phyloP scores from a whole-genome alignment of 2,797 vertebrate species.

The Periparus ater region DNA sequence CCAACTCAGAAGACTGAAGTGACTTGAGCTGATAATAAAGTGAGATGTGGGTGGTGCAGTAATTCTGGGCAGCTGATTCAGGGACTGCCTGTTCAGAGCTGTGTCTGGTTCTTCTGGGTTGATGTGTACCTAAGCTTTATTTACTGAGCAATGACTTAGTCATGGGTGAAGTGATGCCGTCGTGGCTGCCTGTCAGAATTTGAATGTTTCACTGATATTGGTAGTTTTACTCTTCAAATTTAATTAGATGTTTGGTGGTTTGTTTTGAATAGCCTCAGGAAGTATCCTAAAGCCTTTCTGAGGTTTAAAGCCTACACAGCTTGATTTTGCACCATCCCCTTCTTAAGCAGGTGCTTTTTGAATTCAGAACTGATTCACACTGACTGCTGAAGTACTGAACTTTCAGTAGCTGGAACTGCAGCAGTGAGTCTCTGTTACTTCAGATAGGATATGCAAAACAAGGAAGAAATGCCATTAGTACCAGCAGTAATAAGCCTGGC shows the following conservation, averaged over 20 bases:
- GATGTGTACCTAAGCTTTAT: background rate
- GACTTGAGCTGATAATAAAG: background rate
- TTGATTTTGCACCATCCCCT: background rate
- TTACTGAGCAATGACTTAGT: background rate
- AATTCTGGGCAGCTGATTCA: background rate
- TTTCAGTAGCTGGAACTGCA: background rate
- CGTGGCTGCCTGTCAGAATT: background rate
- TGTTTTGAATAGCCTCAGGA: background rate
- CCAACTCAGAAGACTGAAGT: background rate
- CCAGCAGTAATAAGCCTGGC: background rate
- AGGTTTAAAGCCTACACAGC: background rate
- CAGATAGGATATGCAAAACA: background rate
- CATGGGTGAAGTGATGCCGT: background rate
- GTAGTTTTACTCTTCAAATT: background rate
- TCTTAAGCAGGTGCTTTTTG: background rate
- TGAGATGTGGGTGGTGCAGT: background rate
- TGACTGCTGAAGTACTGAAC: background rate
- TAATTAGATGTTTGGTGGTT: background rate
- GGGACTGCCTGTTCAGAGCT: background rate
- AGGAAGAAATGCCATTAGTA: background rate
- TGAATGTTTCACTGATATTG: background rate
- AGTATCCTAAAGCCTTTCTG: background rate
- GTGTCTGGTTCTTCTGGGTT: background rate
- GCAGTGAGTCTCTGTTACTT: background rate
- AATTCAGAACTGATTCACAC: background rate